Conservation (phyloP, 2,797 vertebrate genomes). For the Hippocampus kuda region DNA sequence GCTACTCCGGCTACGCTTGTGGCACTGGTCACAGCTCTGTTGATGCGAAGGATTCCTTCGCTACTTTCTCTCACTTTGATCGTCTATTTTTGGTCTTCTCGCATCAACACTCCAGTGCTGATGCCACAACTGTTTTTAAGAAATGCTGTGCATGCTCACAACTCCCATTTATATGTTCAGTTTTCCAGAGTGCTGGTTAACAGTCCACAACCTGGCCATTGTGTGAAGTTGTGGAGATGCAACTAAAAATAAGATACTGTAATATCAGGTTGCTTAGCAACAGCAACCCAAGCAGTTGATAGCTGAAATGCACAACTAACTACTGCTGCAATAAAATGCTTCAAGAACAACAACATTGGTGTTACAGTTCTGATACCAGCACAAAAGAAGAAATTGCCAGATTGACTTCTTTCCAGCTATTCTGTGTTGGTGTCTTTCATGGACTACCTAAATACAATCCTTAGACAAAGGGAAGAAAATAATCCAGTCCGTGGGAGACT, state of each 20-base stretch:
- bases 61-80: neutral
- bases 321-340: neutral
- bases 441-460: too few relatives aligned
- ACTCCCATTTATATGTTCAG: neutral
- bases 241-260: conserved; percentile 49
- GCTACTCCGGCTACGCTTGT: conserved; percentile 8
- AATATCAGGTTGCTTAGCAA: conserved; percentile 43
- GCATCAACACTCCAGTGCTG: conserved; percentile 4
- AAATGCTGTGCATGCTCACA: neutral
- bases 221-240: conserved; percentile 16
- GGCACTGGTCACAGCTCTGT: neutral
- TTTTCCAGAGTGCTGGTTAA: neutral
- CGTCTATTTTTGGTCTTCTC: neutral
- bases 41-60: neutral
- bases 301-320: neutral
- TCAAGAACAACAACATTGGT: neutral
- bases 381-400: too few relatives aligned
- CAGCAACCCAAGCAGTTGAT: conserved; percentile 21
- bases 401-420: too few relatives aligned
- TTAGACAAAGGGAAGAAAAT: too few relatives aligned
- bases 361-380: too few relatives aligned
- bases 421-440: too few relatives aligned
- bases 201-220: neutral
- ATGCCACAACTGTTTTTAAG: neutral
- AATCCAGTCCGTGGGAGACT: too few relatives aligned